These are phyloP conservation scores for Eulemur rufifrons DNA, from an alignment of 2,113 vertebrate species.

Conservation along the genomic window DNA sequence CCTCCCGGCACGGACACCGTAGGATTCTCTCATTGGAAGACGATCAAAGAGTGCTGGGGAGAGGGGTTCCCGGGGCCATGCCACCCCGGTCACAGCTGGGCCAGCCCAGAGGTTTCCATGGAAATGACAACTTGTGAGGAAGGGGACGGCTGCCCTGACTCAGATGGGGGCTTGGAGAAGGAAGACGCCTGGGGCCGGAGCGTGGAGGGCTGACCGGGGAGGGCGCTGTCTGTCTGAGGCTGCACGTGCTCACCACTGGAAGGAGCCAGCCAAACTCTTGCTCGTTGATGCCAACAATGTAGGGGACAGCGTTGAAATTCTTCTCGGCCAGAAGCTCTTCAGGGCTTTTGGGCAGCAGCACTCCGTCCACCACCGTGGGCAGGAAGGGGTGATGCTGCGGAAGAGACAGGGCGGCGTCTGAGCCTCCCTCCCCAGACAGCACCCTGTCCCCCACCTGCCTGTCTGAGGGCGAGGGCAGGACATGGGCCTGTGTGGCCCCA, in stretches of 20 bases:
- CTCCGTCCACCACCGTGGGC: background rate
- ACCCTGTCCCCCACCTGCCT: rapidly evolving
- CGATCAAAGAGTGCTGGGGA: background rate
- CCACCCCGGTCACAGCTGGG: background rate
- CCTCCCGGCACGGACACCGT: background rate
- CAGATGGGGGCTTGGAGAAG: background rate
- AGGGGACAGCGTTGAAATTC: background rate
- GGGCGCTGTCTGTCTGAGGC: background rate
- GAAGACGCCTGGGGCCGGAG: background rate
- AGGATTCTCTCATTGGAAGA: background rate
- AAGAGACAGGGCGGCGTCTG: rapidly evolving
- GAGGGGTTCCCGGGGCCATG: rapidly evolving
- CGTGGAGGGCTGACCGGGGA: rapidly evolving
- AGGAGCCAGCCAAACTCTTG: slow-evolving; percentile 69
- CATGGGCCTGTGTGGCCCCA: rapidly evolving
- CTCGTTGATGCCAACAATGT: slow-evolving; percentile 58
- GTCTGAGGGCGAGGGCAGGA: background rate
- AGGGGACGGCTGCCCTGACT: background rate
- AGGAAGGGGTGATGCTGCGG: background rate
- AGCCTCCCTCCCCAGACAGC: background rate
- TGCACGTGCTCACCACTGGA: slow-evolving; percentile 45
- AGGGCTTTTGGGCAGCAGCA: slow-evolving; percentile 53
- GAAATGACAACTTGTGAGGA: background rate
- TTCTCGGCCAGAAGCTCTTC: slow-evolving; percentile 59
- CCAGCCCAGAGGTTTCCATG: background rate